Conservation (phyloP, 2,797 vertebrate species). For the Bradypodion ventrale region DNA sequence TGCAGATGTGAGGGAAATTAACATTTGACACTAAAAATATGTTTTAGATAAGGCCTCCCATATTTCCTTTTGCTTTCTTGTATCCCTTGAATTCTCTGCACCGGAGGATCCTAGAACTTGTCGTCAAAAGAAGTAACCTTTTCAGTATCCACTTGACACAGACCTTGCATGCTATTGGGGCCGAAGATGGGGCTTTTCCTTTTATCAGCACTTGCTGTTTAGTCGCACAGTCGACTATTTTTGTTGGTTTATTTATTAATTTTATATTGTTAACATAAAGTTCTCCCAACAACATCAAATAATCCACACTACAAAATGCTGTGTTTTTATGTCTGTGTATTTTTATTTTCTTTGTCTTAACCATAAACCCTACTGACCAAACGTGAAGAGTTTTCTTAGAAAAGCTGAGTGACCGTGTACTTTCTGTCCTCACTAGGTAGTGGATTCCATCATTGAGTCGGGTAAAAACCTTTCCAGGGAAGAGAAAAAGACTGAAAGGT, state of each 20-base stretch:
- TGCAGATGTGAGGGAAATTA: neutral
- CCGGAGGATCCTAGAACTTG: neutral
- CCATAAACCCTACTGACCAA: neutral
- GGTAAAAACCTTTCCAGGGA: constrained; percentile 88
- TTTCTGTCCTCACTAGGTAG: constrained; percentile 78
- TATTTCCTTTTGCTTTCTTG: neutral
- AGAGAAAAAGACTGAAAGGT: constrained; percentile 90
- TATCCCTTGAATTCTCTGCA: neutral
- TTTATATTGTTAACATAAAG: no score
- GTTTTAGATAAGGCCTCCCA: neutral
- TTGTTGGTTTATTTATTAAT: no score
- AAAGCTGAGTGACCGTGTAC: neutral
- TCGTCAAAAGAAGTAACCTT: neutral
- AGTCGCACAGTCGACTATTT: no score
- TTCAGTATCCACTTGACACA: neutral
- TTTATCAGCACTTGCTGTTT: no score
- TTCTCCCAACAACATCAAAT: no score
- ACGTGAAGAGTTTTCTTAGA: neutral
- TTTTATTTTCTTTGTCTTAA: neutral
- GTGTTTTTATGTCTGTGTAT: neutral
- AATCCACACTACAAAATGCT: no score
- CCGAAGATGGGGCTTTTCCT: no score
- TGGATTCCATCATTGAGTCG: constrained; percentile 87
- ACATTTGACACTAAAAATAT: neutral
- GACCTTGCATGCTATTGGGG: no score